A percentile compares a stretch with the other conserved stretches of the same genome.
Conservation (phyloP, 1,140 invertebrate genomes). For the Augochlora pura region DNA sequence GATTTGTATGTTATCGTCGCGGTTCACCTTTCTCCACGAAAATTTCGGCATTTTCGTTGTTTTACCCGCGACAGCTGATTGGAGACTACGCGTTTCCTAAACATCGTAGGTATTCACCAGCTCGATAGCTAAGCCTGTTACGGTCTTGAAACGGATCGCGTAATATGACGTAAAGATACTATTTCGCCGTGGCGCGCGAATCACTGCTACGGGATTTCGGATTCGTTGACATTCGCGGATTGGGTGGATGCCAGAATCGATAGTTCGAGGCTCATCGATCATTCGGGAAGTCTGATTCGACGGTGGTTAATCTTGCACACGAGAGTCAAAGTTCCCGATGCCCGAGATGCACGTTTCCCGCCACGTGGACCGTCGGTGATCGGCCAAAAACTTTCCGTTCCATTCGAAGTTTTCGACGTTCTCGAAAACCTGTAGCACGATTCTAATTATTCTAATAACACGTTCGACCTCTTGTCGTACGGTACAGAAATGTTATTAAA, state of each 20-base stretch:
- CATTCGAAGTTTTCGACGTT: too few species aligned
- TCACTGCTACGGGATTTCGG: background rate
- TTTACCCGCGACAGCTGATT: slow-evolving; percentile 14
- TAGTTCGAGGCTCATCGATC: slow-evolving; percentile 16
- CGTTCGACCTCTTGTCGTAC: too few species aligned
- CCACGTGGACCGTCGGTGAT: too few species aligned
- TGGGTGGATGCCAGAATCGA: slow-evolving; percentile 23
- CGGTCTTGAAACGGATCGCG: slow-evolving; percentile 38
- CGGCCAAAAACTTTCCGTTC: too few species aligned
- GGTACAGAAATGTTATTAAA: too few species aligned
- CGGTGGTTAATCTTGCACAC: too few species aligned
- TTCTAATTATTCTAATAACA: too few species aligned
- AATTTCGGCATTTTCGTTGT: slow-evolving; percentile 61
- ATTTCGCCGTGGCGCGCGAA: slow-evolving; percentile 28
- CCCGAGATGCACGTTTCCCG: too few species aligned
- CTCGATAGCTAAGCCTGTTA: slow-evolving; percentile 66
- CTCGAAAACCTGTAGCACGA: too few species aligned
- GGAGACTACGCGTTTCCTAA: slow-evolving; percentile 46
- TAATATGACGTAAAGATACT: slow-evolving; percentile 39
- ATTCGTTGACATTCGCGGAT: slow-evolving; percentile 28
- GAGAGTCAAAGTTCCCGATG: too few species aligned
- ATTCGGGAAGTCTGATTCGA: background rate
- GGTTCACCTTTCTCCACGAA: slow-evolving; percentile 64
- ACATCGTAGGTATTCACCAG: slow-evolving; percentile 67
- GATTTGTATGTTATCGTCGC: too few species aligned